Percentiles rank a stretch among this genome's conserved stretches.
Evolutionary conservation across 2,888 invertebrate species (phyloP).

Genomic region (Lamellibrachia columna): DNA sequence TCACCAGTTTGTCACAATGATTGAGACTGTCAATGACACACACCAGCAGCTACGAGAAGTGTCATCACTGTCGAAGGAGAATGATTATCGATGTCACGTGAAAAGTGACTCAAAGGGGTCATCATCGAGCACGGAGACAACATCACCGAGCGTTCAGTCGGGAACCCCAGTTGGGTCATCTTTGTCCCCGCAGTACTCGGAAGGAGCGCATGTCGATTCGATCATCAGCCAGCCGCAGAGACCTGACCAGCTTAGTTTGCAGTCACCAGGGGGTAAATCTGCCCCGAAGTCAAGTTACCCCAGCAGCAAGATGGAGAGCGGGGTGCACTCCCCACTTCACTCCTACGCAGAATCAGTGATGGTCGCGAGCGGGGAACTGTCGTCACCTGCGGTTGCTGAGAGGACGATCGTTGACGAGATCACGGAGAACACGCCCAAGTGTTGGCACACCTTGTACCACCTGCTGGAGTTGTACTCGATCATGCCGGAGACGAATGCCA

Average conservation of each 20-base stretch:
- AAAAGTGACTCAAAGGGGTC: conserved; percentile 35
- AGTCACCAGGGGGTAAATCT: conserved; percentile 22
- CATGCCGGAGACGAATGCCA: conserved; percentile 92
- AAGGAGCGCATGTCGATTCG: not conserved
- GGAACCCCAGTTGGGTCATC: not conserved
- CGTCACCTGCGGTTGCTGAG: conserved; percentile 62
- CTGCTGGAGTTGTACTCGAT: conserved; percentile 91
- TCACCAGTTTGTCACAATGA: conserved; percentile 97
- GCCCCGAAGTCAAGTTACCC: not conserved
- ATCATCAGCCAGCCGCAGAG: not conserved
- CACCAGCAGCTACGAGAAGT: conserved; percentile 83
- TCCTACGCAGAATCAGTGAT: conserved; percentile 48
- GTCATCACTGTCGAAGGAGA: conserved; percentile 68
- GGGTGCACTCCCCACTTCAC: conserved; percentile 53
- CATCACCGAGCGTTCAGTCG: conserved; percentile 19
- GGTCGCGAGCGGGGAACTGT: conserved; percentile 29
- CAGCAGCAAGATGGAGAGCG: not conserved
- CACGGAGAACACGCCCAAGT: conserved; percentile 75
- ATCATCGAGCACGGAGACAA: conserved; percentile 33
- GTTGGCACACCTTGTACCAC: conserved; percentile 94
- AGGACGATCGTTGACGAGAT: conserved; percentile 65
- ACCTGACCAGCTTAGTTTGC: not conserved
- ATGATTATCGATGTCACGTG: conserved; percentile 28
- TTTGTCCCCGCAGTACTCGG: not conserved
- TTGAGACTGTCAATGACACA: conserved; percentile 94